Evolutionary conservation across 2,797 vertebrate genomes (phyloP), one percentile per base, ranked within the genome.

Genomic region (Cheirogaleus major): DNA sequence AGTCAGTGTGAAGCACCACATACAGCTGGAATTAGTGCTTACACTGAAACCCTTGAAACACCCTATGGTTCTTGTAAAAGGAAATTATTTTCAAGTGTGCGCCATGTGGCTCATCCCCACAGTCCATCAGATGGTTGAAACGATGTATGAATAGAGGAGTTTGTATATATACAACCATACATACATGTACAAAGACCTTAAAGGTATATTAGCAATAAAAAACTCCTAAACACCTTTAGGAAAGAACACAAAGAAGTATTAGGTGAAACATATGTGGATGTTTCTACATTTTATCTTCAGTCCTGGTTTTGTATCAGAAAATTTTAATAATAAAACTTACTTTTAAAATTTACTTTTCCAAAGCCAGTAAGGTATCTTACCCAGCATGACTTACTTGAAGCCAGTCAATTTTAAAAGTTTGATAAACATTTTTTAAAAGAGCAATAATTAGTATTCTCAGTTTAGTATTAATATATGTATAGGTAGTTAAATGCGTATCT

Each of bases 51-150:
- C 79, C 55, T 86, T 98, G 97, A 97, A 97, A 96, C 25, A 91
- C 15, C 69, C 87, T 78, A 67, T 78, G 97, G 96, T 83, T 97
- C 93, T 94, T 78, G n/a, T 95, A 95, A 96, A 97, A 91, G 57
- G 52, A 92, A 96, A 98, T 97, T 79, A 95, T 95, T 98, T 98
- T 97, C 91, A 97, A 96, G 55, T 94, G 41, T 1, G 0, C 97
- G 92, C 95, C 98, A 81, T 84, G 97, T 95, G 97, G 80, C 87
- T 97, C 95, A 32, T 25, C 73, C 89, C 96, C 76, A 94, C 65
- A 95, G 92, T 96, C 94, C 79, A 97, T 98, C 69, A 97, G 95
- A 91, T 1, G 20, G 83, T 52, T 89, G 57, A 90, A 94, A 88
- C 94, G 59, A 90, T 55, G 83, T 95, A 80, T 82, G 92, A 84